Evolutionary conservation across 2,113 vertebrate species (phyloP).

Genomic region (Cyanistes caeruleus): DNA sequence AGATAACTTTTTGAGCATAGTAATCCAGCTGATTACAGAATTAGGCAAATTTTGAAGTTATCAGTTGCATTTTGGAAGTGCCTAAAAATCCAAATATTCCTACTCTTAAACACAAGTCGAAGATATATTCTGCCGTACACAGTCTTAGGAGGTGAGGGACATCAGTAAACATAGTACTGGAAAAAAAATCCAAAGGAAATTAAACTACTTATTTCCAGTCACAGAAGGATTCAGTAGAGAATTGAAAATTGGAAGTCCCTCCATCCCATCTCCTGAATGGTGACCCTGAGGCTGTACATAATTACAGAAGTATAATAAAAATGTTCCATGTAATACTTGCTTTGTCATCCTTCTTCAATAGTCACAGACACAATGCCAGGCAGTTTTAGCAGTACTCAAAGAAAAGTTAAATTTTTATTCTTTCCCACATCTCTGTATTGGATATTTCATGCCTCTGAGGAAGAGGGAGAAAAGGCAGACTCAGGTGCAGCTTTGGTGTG

Average conservation of each 20-base stretch:
- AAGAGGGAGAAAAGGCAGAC: background rate
- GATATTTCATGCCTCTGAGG: background rate
- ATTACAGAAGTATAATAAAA: background rate
- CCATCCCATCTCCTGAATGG: background rate
- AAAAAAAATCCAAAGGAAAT: background rate
- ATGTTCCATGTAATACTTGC: background rate
- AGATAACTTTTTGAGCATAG: background rate
- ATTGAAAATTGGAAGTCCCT: background rate
- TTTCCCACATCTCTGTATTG: background rate
- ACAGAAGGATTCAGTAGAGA: background rate
- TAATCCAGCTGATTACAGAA: background rate
- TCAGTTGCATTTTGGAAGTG: background rate
- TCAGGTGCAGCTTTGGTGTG: background rate
- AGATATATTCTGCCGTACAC: background rate
- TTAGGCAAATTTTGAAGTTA: background rate
- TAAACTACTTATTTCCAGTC: background rate
- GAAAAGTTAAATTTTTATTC: background rate
- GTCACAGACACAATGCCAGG: background rate
- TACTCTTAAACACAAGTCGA: background rate
- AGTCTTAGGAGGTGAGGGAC: background rate
- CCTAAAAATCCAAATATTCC: background rate
- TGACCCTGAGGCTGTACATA: background rate
- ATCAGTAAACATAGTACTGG: background rate
- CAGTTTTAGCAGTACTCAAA: background rate
- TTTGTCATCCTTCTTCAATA: background rate